Evolutionary conservation across 2,888 invertebrate genomes (phyloP).

Genomic region (Trissolcus brochymenae): DNA sequence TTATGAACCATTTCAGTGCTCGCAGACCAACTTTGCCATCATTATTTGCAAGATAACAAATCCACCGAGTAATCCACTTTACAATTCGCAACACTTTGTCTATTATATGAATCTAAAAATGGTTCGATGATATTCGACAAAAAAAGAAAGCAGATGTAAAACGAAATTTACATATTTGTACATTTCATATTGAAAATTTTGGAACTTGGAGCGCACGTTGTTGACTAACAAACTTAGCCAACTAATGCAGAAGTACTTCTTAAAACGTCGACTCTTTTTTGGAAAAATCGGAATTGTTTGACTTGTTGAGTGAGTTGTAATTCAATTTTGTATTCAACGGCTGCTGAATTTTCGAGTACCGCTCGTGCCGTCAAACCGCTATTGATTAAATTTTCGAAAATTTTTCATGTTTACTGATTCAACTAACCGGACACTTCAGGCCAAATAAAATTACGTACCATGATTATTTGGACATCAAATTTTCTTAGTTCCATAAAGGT

Average conservation of each 20-base stretch:
- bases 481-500: background rate
- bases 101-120: no score
- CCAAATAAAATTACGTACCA: constrained; percentile 17
- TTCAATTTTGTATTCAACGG: constrained; percentile 44
- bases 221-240: constrained; percentile 44
- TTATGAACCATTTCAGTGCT: constrained; percentile 62
- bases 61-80: constrained; percentile 25
- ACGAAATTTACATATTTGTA: background rate
- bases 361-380: constrained; percentile 28
- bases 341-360: constrained; percentile 26
- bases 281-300: constrained; percentile 36
- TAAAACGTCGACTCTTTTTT: constrained; percentile 45
- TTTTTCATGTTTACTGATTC: constrained; percentile 30
- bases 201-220: constrained; percentile 7
- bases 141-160: no score
- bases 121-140: no score
- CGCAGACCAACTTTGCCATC: constrained; percentile 59
- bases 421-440: constrained; percentile 20
- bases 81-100: background rate
- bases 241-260: constrained; percentile 39
- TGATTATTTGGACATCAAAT: constrained; percentile 8
- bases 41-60: constrained; percentile 60
- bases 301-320: constrained; percentile 43
- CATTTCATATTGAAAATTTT: background rate
- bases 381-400: constrained; percentile 32